A percentile compares a stretch with the other conserved stretches of the same genome.
Evolutionary conservation across 2,113 vertebrate species (phyloP).

Genomic region (Callocephalon fimbriatum): DNA sequence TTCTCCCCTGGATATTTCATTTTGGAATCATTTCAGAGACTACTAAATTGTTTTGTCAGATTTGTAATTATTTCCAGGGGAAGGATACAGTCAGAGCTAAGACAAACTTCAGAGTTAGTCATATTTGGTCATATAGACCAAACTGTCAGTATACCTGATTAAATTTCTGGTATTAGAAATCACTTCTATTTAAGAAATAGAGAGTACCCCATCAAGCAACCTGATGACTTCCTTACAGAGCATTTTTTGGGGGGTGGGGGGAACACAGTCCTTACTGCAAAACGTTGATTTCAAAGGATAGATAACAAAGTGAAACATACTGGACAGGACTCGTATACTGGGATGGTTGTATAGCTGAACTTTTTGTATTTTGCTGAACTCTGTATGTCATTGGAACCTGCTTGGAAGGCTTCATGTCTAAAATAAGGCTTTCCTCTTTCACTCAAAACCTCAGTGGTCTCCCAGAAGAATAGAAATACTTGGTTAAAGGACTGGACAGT

Average conservation of each 20-base stretch:
- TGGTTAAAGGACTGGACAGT: background rate
- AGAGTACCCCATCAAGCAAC: background rate
- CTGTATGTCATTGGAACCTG: background rate
- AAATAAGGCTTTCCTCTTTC: background rate
- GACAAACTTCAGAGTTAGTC: background rate
- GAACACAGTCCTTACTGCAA: background rate
- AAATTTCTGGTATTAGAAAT: background rate
- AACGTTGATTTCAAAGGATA: background rate
- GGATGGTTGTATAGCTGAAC: background rate
- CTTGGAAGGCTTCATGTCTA: background rate
- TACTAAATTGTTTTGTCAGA: too few species aligned
- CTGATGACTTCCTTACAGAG: background rate
- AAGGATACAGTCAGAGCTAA: background rate
- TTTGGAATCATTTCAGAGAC: too few species aligned
- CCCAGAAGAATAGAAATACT: background rate
- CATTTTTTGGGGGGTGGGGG: fast-evolving
- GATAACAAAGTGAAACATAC: background rate
- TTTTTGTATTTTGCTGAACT: background rate
- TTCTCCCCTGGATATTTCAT: too few species aligned
- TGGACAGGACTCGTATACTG: background rate
- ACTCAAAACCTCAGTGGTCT: background rate
- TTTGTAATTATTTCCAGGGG: too few species aligned
- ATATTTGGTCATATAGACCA: fast-evolving
- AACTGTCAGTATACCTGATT: background rate
- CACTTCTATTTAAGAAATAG: background rate